phyloP scores from a whole-genome alignment of 2,797 vertebrate species.

The Eidolon dupreanum region DNA sequence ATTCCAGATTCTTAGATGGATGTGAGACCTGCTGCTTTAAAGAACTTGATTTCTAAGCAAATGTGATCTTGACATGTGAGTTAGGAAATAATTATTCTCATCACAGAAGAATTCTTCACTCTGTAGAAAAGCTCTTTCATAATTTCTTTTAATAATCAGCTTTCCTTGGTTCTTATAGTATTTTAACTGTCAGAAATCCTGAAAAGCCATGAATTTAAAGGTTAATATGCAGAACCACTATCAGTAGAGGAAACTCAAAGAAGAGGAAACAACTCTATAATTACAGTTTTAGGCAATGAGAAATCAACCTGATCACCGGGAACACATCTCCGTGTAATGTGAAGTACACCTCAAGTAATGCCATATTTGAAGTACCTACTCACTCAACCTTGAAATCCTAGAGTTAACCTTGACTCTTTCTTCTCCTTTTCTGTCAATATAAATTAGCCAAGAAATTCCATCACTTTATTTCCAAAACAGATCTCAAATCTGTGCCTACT shows the following conservation, averaged over 20 bases:
- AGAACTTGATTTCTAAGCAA: not conserved
- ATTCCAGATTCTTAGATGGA: not conserved
- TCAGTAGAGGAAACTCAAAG: not conserved
- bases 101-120: not conserved
- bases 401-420: not conserved
- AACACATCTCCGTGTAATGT: not conserved
- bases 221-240: not conserved
- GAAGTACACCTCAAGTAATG: not conserved
- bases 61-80: not conserved
- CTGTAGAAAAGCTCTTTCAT: not conserved
- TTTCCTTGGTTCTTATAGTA: not conserved
- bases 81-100: conserved; percentile 26
- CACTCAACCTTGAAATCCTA: not conserved
- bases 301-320: not conserved
- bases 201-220: not conserved
- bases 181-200: not conserved
- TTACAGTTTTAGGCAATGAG: not conserved
- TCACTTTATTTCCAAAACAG: not conserved
- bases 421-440: not conserved
- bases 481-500: not conserved
- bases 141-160: not conserved
- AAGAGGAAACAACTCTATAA: not conserved
- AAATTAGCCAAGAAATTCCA: not conserved
- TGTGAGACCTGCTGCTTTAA: not conserved
- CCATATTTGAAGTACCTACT: not conserved